Percentiles rank a stretch among this genome's conserved stretches.
Conservation (phyloP, 2,797 vertebrate species). For the Cebuella pygmaea region DNA sequence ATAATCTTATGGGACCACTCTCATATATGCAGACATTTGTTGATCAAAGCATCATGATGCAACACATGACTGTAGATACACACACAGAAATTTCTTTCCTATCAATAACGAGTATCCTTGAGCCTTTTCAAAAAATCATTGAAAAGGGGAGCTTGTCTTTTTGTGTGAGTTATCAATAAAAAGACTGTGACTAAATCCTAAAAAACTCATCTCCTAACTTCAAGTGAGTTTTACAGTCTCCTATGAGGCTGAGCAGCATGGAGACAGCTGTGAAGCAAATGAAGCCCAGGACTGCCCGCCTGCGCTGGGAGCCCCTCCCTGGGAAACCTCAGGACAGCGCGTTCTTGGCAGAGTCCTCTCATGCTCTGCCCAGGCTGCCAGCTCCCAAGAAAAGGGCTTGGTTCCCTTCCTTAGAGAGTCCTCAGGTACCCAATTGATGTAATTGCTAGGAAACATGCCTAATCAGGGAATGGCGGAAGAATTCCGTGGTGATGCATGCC, state of each 20-base stretch:
- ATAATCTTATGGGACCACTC: background rate
- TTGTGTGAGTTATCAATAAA: background rate
- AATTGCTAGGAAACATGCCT: background rate
- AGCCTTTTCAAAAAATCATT: background rate
- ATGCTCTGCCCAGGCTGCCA: background rate
- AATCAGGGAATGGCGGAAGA: background rate
- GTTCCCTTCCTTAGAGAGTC: background rate
- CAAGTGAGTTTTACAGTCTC: background rate
- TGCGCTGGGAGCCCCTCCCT: background rate
- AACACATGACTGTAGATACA: background rate
- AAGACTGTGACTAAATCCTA: background rate
- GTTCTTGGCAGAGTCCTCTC: fast-evolving
- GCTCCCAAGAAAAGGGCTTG: background rate
- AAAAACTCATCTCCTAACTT: background rate
- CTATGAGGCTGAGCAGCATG: background rate
- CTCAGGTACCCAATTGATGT: background rate
- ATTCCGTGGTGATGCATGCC: background rate
- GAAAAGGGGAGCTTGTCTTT: background rate
- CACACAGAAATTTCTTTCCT: background rate
- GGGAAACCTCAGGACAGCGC: background rate
- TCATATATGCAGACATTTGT: background rate
- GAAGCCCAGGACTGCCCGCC: background rate
- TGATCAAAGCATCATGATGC: too few species aligned
- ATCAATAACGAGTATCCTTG: background rate
- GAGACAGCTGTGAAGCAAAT: background rate